Percentiles rank a stretch among this genome's conserved stretches.
phyloP scores from a whole-genome alignment of 2,888 invertebrate genomes.

The Torymus auratus region DNA sequence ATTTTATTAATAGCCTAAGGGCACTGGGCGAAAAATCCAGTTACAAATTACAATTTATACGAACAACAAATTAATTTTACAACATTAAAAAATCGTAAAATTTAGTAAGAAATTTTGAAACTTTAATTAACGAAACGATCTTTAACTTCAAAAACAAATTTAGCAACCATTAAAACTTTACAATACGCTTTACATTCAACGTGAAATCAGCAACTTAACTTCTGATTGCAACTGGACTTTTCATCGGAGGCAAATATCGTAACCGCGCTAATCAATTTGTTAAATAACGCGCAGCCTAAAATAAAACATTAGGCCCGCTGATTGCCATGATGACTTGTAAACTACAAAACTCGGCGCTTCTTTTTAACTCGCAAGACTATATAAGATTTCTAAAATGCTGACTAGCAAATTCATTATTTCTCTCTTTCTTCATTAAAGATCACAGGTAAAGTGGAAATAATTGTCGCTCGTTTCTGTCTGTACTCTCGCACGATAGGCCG shows the following conservation, averaged over 20 bases:
- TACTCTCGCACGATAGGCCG: conserved; percentile 28
- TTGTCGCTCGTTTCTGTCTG: not conserved
- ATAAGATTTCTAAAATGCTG: conserved; percentile 40
- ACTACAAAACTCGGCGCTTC: conserved; percentile 35
- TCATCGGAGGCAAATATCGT: conserved; percentile 3
- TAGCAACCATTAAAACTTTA: not conserved
- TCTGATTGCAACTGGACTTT: conserved; percentile 36
- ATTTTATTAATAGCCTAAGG: conserved; percentile 40
- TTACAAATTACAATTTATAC: conserved; percentile 17
- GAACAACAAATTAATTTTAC: not conserved
- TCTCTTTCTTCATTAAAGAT: conserved; percentile 36
- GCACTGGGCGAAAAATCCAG: conserved; percentile 42
- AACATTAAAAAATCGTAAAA: not conserved
- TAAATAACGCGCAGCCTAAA: conserved; percentile 16
- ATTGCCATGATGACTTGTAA: conserved; percentile 37
- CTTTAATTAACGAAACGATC: not conserved
- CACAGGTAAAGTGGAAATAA: conserved; percentile 54
- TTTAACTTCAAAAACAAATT: not conserved
- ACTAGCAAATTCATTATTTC: conserved; percentile 42
- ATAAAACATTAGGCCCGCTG: conserved; percentile 35
- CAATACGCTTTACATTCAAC: not conserved
- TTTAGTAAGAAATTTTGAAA: too few species aligned
- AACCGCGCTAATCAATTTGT: conserved; percentile 28
- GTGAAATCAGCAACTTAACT: not conserved
- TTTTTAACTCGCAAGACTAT: conserved; percentile 19